Percentiles rank a stretch among this genome's conserved stretches.
Evolutionary conservation across 2,888 invertebrate species (phyloP).

Genomic region (Mythimna loreyi): DNA sequence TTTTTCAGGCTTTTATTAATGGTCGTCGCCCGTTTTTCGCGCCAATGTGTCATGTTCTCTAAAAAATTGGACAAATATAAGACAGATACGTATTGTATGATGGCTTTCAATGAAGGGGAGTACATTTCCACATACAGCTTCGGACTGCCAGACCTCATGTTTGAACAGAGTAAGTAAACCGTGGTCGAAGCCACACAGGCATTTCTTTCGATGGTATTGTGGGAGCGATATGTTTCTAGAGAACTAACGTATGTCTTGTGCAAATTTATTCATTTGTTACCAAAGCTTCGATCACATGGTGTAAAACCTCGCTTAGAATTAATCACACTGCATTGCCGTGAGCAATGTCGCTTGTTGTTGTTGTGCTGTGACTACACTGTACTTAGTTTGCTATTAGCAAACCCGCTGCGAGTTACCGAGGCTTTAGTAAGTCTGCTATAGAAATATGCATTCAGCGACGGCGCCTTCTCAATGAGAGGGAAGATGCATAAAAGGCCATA

Average conservation of each 20-base stretch:
- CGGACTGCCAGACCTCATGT: conserved; percentile 68
- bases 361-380: background rate
- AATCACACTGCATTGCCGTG: no score
- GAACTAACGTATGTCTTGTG: background rate
- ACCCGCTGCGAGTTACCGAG: background rate
- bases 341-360: background rate
- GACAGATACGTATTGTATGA: conserved; percentile 62
- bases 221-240: background rate
- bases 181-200: background rate
- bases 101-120: conserved; percentile 68
- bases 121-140: conserved; percentile 69
- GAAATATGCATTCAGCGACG: background rate
- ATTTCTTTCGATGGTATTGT: background rate
- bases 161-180: conserved; percentile 77
- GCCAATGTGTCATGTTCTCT: conserved; percentile 70
- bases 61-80: conserved; percentile 59
- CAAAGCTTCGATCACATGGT: background rate
- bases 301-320: background rate
- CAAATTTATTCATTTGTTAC: no score
- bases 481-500: background rate
- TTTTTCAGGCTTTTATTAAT: conserved; percentile 65
- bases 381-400: background rate
- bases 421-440: background rate
- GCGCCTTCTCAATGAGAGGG: background rate
- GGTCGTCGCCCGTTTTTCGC: conserved; percentile 61